Percentiles rank a stretch among this genome's conserved stretches.
Evolutionary conservation across 2,888 invertebrate genomes (phyloP).

Genomic region (Zelleria hepariella): DNA sequence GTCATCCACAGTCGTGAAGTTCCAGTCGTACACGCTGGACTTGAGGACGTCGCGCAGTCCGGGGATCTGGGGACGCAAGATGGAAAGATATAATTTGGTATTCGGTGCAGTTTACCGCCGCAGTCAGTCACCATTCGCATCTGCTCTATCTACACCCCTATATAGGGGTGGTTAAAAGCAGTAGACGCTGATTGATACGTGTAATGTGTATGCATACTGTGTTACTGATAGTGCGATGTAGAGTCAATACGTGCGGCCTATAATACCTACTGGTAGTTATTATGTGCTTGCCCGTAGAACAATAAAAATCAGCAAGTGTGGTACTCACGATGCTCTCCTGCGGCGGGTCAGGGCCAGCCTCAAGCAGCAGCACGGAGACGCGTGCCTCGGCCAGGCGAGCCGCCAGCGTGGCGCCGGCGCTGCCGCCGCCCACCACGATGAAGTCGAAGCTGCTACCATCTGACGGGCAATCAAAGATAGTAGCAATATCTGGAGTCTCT

Average conservation of each 20-base stretch:
- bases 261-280: too few species aligned
- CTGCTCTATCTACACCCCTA: too few species aligned
- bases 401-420: constrained; percentile 46
- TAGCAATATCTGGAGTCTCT: too few species aligned
- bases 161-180: too few species aligned
- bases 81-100: background rate
- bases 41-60: constrained; percentile 31
- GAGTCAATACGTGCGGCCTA: too few species aligned
- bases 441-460: constrained; percentile 44
- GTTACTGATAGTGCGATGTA: too few species aligned
- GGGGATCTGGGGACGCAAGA: constrained; percentile 32
- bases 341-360: constrained; percentile 52
- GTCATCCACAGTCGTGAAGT: constrained; percentile 44
- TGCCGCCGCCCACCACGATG: constrained; percentile 53
- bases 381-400: constrained; percentile 34
- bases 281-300: background rate
- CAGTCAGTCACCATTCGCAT: too few species aligned
- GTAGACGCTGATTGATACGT: too few species aligned
- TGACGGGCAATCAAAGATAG: constrained; percentile 15
- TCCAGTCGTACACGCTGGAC: constrained; percentile 45
- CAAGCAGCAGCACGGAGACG: constrained; percentile 41
- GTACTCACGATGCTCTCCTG: constrained; percentile 42
- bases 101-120: too few species aligned
- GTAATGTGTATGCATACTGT: too few species aligned
- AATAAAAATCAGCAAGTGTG: background rate